Base-by-base conservation (phyloP, 2,888 invertebrate genomes). In the Drosophila kambysellisi region DNA sequence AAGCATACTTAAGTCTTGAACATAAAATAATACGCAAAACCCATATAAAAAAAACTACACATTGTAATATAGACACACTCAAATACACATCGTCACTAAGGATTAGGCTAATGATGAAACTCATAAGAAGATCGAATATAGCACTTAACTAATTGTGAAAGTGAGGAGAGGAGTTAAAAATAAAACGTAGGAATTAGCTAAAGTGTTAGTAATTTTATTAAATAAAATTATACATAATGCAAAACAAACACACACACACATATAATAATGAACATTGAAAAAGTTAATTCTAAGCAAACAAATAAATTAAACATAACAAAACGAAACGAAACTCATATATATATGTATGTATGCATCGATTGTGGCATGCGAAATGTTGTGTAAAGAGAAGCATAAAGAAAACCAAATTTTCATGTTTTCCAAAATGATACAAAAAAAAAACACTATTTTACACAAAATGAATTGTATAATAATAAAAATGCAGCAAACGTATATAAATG, bases 121-220 rank as follows among this genome's bases (percentile, higher is more conserved):
- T 86, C 82, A 70, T 69, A 73, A 68, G 52, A 70, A 58, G 46
- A 46, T 46, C 63, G 64, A 72, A 70, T 46, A 66, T 83, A 86
- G 90, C 83, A 84, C 81, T 84, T 88, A 89, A 84, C 78, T 72
- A 76, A 79, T 81, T 82, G 88, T 81, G 72, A 82, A 79, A 81
- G 60, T 77, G 70, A 66, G 68, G 20, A n/a, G 43, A 75, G 59
- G 63, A 82, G 75, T 75, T 68, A 80, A 82, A 75, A 82, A 82
- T 75, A 76, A 83, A 81, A 67, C 65, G 86, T 90, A 87, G 88
- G 75, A 79, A 79, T 76, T 88, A 83, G 86, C 83, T 86, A 89
- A 85, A 87, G 86, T 91, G 92, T 91, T 92, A 92, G 91, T 91
- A 91, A 91, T 91, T 92, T 92, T 91, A 91, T 91, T 91, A 86